Conservation (phyloP, 2,797 vertebrate genomes). For the Mormyrus hasselquistii region DNA sequence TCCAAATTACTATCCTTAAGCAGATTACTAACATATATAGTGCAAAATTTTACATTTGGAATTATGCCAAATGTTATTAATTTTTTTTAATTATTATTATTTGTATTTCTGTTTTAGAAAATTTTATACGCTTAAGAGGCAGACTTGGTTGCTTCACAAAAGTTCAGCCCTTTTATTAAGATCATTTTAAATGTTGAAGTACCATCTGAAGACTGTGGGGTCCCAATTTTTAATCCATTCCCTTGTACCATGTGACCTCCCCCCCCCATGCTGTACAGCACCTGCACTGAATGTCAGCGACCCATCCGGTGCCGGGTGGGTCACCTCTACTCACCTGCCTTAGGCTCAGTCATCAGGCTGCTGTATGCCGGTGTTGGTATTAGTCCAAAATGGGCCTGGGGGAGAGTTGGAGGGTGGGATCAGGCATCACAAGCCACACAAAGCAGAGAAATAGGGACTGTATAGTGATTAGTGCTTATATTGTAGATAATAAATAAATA, state of each 20-base stretch:
- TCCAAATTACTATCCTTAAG: constrained; percentile 43
- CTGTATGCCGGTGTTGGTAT: background rate
- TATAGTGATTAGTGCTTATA: background rate
- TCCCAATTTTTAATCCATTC: constrained; percentile 46
- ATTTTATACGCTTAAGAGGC: constrained; percentile 40
- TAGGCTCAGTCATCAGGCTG: constrained; percentile 25
- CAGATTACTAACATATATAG: constrained; percentile 18
- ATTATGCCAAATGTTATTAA: constrained; percentile 46
- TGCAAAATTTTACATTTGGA: background rate
- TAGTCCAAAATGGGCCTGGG: background rate
- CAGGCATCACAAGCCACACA: background rate
- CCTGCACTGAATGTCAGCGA: constrained; percentile 48
- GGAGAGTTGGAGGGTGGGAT: background rate
- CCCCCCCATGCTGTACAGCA: constrained; percentile 28
- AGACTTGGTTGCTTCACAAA: background rate
- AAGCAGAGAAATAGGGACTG: background rate
- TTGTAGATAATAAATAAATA: background rate
- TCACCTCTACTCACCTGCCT: constrained; percentile 49
- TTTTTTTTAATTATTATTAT: constrained; percentile 36
- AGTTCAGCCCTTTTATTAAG: background rate
- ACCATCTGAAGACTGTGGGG: constrained; percentile 24
- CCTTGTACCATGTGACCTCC: constrained; percentile 27
- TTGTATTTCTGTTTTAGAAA: constrained; percentile 44
- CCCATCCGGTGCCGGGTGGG: constrained; percentile 13
- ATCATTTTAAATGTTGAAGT: background rate